Evolutionary conservation across 2,888 invertebrate species (phyloP).

Genomic region (Synergus japonicus): DNA sequence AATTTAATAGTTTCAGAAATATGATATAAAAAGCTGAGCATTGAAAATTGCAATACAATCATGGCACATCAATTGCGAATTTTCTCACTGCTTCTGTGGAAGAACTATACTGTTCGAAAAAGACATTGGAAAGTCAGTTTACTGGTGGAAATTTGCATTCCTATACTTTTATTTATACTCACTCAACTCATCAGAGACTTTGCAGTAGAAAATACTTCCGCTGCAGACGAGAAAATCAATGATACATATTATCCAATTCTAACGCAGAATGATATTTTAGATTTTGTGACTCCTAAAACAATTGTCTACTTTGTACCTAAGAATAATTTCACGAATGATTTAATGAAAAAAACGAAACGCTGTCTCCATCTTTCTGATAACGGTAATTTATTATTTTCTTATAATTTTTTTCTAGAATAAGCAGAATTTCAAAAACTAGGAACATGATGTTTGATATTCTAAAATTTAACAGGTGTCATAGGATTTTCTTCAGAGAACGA

Average conservation of each 20-base stretch:
- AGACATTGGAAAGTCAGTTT: conserved; percentile 70
- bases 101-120: conserved; percentile 69
- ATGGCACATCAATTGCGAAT: conserved; percentile 54
- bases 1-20: background rate
- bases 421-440: background rate
- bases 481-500: conserved; percentile 66
- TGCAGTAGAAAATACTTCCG: conserved; percentile 56
- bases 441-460: background rate
- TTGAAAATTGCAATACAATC: background rate
- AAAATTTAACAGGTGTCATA: conserved; percentile 52
- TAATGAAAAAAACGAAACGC: conserved; percentile 61
- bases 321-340: conserved; percentile 58
- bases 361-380: conserved; percentile 61
- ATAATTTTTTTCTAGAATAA: background rate
- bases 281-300: background rate
- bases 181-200: conserved; percentile 66
- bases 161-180: conserved; percentile 65
- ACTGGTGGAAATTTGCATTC: conserved; percentile 68
- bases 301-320: conserved; percentile 68
- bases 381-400: conserved; percentile 56
- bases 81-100: conserved; percentile 67
- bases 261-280: conserved; percentile 47
- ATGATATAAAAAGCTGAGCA: background rate
- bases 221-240: conserved; percentile 43
- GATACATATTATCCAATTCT: conserved; percentile 61